phyloP scores from a whole-genome alignment of 2,797 vertebrate genomes.

The Mionectes olivaceus region DNA sequence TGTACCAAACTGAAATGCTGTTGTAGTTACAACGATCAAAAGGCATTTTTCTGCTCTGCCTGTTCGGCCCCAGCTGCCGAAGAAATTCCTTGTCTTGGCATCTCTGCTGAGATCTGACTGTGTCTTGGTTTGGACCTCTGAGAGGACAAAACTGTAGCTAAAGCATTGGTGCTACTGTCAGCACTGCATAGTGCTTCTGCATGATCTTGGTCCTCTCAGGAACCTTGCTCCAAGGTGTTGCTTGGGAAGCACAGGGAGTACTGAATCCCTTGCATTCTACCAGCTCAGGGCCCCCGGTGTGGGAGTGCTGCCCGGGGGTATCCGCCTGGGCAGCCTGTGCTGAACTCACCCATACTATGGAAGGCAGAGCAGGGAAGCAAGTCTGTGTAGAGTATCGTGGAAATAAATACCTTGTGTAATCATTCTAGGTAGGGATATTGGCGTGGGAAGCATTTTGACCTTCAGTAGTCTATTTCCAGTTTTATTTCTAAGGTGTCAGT shows the following conservation, averaged over 20 bases:
- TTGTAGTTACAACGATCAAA: background rate
- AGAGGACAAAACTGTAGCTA: background rate
- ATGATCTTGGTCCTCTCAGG: rapidly evolving
- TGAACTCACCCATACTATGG: background rate
- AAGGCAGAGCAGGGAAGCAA: background rate
- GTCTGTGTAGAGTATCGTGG: background rate
- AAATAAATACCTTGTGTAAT: background rate
- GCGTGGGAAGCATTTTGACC: background rate
- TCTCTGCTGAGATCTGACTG: background rate
- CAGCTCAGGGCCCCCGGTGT: rapidly evolving
- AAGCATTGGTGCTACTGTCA: background rate
- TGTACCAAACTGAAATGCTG: background rate
- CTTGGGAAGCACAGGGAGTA: background rate
- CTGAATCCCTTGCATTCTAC: rapidly evolving
- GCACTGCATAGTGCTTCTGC: background rate
- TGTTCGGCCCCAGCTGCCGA: background rate
- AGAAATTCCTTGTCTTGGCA: background rate
- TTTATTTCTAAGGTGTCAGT: background rate
- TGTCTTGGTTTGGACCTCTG: background rate
- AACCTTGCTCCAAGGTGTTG: background rate
- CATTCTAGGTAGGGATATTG: background rate
- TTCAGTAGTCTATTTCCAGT: background rate
- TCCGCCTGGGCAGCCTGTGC: background rate
- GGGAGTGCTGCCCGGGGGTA: background rate
- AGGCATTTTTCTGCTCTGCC: constrained; percentile 27